Percentiles rank a stretch among this genome's conserved stretches.
These are phyloP conservation scores for Belgica antarctica DNA, from an alignment of 2,888 invertebrate species.

Conservation along the genomic window DNA sequence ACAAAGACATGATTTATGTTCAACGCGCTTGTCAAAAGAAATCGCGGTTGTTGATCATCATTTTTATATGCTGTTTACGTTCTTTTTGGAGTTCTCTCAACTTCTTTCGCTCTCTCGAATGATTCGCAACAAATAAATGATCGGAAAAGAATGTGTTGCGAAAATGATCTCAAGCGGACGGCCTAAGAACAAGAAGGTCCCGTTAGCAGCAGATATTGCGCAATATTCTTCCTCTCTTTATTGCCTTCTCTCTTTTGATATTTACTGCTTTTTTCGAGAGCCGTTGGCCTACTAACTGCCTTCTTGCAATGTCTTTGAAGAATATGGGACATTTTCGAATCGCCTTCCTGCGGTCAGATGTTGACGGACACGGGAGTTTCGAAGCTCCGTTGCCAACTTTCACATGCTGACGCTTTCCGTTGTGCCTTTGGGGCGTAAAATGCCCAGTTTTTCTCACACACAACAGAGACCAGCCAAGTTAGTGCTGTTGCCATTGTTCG, in stretches of 20 bases:
- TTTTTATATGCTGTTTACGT: background rate
- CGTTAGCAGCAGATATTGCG: slow-evolving; percentile 34
- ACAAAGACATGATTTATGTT: background rate
- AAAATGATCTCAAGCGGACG: background rate
- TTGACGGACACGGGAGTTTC: background rate
- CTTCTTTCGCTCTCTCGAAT: background rate
- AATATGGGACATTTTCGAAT: slow-evolving; percentile 25
- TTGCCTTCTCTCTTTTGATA: slow-evolving; percentile 13
- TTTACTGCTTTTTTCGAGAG: background rate
- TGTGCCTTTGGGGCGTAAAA: slow-evolving; percentile 5
- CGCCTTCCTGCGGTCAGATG: background rate
- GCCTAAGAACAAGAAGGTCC: background rate
- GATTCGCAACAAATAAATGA: too few species aligned
- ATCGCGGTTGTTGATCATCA: slow-evolving; percentile 5
- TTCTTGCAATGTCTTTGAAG: background rate
- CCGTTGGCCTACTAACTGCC: slow-evolving; percentile 36
- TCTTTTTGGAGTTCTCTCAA: background rate
- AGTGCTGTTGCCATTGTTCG: background rate
- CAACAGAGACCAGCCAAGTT: too few species aligned
- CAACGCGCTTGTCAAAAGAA: background rate
- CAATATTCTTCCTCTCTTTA: slow-evolving; percentile 24
- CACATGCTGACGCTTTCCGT: background rate
- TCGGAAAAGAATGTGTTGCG: background rate
- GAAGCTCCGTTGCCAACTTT: slow-evolving; percentile 36
- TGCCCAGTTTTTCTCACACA: slow-evolving; percentile 2